Evolutionary conservation across 1,140 invertebrate genomes (phyloP), one percentile per base, ranked within the genome.

Genomic region (Drosophila insularis): DNA sequence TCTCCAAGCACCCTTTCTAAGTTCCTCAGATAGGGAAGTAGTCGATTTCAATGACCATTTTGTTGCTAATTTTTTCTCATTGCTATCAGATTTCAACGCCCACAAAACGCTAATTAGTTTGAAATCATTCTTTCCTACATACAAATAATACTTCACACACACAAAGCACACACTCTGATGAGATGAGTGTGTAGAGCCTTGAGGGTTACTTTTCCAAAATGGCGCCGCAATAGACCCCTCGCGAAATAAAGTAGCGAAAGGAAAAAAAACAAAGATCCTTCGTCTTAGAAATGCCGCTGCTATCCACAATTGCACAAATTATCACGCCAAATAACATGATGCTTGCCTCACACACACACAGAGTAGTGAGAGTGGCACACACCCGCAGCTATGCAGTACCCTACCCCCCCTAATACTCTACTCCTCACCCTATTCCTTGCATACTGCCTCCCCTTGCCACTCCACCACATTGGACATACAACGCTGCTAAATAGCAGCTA

Each of bases 301-400:
- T 80, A 87, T 86, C 84, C 84, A 84, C 84, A 89, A 89, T 89
- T 89, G 84, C 84, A 89, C 84, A 89, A 89, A 89, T 89, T 89
- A 89, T 89, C 84, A 89, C 84, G 84, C 84, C 84, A 89, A 89
- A 89, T 87, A 87, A 87, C 82, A 87, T 69, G 79, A 78, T 71
- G 64, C 63, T 87, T 53, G 79, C 82, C 82, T 74, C 71, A 63
- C 56, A 27, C 27, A 27, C 23, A 27, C 27, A 27, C 27, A 27
- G 0, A 6, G 27, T 27, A 50, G 19, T 63, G 27, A 27, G 27
- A 60, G 40, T 72, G 78, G 62, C 65, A 80, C 73, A 75, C 66
- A 66, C 74, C 66, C 74, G 40, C 40, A 59, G 46, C 54, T 13
- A 13, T 13, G 1, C 35, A 1, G 59, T 68, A 56, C 53, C 59